Evolutionary conservation across 2,797 vertebrate species (phyloP), one percentile per base, ranked within the genome.

Genomic region (Centropyge bicolor): DNA sequence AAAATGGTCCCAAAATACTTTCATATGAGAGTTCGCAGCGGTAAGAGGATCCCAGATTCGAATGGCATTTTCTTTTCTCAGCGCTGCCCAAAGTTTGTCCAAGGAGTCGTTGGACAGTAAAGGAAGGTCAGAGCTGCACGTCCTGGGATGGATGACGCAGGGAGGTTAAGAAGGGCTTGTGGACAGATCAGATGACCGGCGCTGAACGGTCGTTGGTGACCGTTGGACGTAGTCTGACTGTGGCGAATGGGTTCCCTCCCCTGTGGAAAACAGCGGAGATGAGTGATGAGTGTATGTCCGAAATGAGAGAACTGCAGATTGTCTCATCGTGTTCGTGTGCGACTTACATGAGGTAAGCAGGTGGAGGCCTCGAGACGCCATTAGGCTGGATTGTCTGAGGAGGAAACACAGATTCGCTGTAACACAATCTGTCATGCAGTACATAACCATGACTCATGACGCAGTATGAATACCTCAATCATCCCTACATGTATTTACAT

Each of bases 171-270:
- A 8, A 24, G 65, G 43, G 51, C 41, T 36, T 40, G 55, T 17
- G 78, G 66, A 40, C 1, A 1, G 72, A 68, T 95, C 95, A 96
- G 86, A 99, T 95, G 71, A 94, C 78, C 0, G 98, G 98, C 0
- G 97, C 98, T 0, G 98, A 99, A 87, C 98, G 96, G 90, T 99
- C 98, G 1, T 99, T 99, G 16, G 98, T 99, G 71, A 99, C 95
- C 0, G 98, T 99, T 1, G 98, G 98, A 78, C 97, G 96, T 84
- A 99, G 96, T 62, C 97, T 96, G 91, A 99, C 96, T 0, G 97
- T 98, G 36, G 97, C 94, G 75, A 99, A 99, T 19, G 98, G 98
- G 83, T 99, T 99, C 80, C 98, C 98, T 86, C 97, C 98, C 38
- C 98, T 99, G 84, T 75, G 62, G 19, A 20, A 46, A 72, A 31